A percentile compares a stretch with the other conserved stretches of the same genome.
These are phyloP conservation scores for Steinernema khuongi DNA, from an alignment of 1,140 invertebrate genomes.

Conservation along the genomic window DNA sequence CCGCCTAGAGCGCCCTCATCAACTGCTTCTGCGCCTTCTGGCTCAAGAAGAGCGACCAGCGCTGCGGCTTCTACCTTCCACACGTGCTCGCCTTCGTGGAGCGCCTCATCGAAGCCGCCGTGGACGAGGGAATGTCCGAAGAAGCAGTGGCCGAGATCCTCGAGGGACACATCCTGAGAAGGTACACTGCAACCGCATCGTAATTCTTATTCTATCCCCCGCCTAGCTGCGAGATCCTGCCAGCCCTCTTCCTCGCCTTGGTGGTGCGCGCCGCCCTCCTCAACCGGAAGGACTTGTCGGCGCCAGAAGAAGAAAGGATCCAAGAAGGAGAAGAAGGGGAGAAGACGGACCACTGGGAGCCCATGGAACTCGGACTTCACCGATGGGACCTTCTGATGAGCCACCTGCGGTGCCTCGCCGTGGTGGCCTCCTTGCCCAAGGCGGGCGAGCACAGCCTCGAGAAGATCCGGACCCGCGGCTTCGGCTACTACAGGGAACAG, in stretches of 20 bases:
- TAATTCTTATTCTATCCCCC: not conserved
- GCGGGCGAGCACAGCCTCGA: not conserved
- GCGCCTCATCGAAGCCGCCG: not conserved
- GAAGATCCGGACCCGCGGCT: not conserved
- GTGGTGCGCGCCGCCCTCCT: not conserved
- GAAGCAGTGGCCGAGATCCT: not conserved
- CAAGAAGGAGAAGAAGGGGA: not conserved
- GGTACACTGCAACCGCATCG: not conserved
- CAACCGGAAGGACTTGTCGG: not conserved
- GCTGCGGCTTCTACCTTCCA: not conserved
- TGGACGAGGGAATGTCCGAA: not conserved
- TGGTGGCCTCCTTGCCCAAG: not conserved
- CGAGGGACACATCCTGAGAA: not conserved
- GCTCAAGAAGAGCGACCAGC: not conserved
- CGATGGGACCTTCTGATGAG: not conserved
- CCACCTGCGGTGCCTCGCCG: not conserved
- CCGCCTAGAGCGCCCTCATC: not conserved
- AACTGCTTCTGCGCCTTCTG: not conserved
- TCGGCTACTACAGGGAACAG: not conserved
- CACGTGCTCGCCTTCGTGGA: not conserved
- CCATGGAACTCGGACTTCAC: not conserved
- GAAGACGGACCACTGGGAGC: not conserved
- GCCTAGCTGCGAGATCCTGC: not conserved
- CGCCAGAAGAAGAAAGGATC: not conserved
- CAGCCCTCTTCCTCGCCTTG: not conserved